These are phyloP conservation scores for Muscicapa striata DNA, from an alignment of 2,797 vertebrate genomes.

Conservation along the genomic window DNA sequence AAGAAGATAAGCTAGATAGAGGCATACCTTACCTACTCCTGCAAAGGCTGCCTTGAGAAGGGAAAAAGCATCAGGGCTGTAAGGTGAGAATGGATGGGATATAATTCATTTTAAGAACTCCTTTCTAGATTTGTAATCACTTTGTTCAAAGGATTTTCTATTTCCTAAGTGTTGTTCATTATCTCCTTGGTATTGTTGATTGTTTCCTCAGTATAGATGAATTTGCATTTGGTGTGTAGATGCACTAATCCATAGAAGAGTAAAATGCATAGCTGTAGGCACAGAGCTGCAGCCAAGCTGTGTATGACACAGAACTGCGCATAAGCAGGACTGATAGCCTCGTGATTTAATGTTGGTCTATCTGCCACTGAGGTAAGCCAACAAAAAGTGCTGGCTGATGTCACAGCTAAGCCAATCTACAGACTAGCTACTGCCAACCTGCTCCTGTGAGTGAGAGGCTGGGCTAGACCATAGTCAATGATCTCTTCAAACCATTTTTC, in stretches of 20 bases:
- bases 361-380: neutral
- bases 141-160: neutral
- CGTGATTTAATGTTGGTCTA: neutral
- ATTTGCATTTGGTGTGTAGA: neutral
- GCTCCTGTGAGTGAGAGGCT: neutral
- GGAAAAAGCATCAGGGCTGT: neutral
- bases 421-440: neutral
- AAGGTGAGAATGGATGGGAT: neutral
- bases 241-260: neutral
- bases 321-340: neutral
- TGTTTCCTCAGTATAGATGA: neutral
- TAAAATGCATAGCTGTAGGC: neutral
- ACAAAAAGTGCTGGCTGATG: neutral
- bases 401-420: neutral
- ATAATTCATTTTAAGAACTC: neutral
- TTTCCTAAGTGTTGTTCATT: neutral
- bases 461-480: accelerated
- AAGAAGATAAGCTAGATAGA: neutral
- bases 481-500: neutral
- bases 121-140: neutral
- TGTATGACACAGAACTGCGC: neutral
- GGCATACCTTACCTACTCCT: neutral
- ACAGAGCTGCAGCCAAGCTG: neutral
- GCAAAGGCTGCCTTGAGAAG: neutral
- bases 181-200: neutral